phyloP scores from a whole-genome alignment of 2,888 invertebrate species.

The Gisinianus flammeolus region DNA sequence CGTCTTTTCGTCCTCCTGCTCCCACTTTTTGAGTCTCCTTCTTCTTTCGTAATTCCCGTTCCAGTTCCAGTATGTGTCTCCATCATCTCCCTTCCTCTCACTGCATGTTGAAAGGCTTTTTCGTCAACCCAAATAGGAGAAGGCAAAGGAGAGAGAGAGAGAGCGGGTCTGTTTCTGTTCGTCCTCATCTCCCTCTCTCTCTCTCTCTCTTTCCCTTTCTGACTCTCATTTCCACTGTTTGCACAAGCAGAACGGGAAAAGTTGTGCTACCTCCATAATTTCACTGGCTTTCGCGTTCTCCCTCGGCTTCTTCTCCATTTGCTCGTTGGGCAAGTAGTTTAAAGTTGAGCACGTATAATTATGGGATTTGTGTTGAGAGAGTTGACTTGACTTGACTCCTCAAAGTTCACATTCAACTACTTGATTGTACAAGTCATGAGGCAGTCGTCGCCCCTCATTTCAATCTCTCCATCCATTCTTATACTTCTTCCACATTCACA shows the following conservation, averaged over 20 bases:
- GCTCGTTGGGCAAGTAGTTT: background rate
- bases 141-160: background rate
- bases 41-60: too few species aligned
- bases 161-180: background rate
- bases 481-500: background rate
- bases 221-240: background rate
- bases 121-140: too few species aligned
- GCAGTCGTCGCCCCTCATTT: background rate
- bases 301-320: background rate
- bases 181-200: background rate
- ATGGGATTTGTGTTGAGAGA: background rate
- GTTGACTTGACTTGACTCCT: background rate
- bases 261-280: background rate
- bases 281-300: background rate
- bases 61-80: constrained; percentile 32
- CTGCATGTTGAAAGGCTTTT: background rate
- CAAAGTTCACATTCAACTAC: background rate
- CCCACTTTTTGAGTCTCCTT: too few species aligned
- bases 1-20: constrained; percentile 1
- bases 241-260: background rate
- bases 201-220: background rate
- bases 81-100: constrained; percentile 11
- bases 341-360: constrained; percentile 1
- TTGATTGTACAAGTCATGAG: constrained; percentile 5
- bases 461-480: background rate